These are phyloP conservation scores for Setophaga petechia DNA, from an alignment of 2,113 vertebrate species.

Conservation along the genomic window DNA sequence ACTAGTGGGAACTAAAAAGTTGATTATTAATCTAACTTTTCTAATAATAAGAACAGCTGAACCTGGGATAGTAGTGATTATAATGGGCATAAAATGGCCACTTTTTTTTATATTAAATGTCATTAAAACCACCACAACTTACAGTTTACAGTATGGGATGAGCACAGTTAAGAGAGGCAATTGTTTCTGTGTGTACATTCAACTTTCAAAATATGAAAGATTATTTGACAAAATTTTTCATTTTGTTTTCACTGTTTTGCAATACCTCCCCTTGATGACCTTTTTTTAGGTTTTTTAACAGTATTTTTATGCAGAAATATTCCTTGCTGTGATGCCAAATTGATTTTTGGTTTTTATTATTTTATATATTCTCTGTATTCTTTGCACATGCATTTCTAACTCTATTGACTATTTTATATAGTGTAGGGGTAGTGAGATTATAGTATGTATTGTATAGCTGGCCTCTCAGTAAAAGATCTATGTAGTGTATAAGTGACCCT, in stretches of 20 bases:
- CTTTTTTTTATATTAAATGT: neutral
- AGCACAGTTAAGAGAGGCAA: neutral
- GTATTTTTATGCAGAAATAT: neutral
- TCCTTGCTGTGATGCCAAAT: neutral
- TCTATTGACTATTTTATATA: neutral
- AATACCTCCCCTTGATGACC: neutral
- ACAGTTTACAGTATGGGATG: neutral
- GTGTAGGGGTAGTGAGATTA: too few species aligned
- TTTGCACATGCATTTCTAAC: neutral
- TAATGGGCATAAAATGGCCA: neutral
- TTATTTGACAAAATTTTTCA: neutral
- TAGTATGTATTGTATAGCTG: too few species aligned
- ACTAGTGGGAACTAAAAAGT: neutral
- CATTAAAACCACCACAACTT: neutral
- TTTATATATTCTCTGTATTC: neutral
- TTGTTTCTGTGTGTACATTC: neutral
- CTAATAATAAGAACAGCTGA: neutral
- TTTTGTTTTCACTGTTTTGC: neutral
- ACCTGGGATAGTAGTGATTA: neutral
- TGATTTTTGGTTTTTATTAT: neutral
- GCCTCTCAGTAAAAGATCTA: too few species aligned
- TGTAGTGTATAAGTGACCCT: too few species aligned
- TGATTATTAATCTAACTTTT: constrained; percentile 2
- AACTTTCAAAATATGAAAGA: neutral
- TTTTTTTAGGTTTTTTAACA: neutral